Evolutionary conservation across 2,888 invertebrate species (phyloP).

Genomic region (Pollenia labialis): DNA sequence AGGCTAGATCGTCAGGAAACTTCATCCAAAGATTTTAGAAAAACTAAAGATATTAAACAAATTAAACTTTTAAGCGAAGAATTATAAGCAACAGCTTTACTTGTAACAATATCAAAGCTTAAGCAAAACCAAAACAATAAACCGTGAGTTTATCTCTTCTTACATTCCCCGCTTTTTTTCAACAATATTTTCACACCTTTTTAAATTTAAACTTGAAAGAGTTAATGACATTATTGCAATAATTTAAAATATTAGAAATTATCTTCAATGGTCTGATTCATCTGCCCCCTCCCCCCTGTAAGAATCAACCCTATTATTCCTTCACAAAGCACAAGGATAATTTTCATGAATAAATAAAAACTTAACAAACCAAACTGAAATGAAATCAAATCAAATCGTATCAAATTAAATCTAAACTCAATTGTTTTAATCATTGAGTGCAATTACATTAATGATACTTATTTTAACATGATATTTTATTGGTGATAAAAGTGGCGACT

Average conservation of each 20-base stretch:
- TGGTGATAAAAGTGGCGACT: conserved; percentile 58
- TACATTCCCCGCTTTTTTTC: too few relatives aligned
- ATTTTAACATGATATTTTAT: conserved; percentile 40
- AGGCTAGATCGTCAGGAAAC: too few relatives aligned
- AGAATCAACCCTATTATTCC: neutral
- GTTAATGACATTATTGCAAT: conserved; percentile 28
- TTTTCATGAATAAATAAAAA: conserved; percentile 71
- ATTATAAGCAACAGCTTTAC: too few relatives aligned
- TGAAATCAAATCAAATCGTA: conserved; percentile 46
- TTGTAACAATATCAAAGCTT: too few relatives aligned
- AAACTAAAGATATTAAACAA: too few relatives aligned
- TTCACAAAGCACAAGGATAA: conserved; percentile 31
- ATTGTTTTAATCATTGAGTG: conserved; percentile 69
- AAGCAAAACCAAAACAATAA: too few relatives aligned
- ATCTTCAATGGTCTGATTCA: conserved; percentile 16
- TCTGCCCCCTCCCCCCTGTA: neutral
- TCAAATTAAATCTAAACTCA: conserved; percentile 60
- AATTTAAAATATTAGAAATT: conserved; percentile 48
- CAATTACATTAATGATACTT: conserved; percentile 72
- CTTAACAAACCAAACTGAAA: conserved; percentile 51
- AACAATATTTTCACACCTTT: neutral
- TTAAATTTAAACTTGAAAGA: neutral
- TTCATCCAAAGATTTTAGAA: too few relatives aligned
- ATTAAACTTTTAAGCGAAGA: too few relatives aligned
- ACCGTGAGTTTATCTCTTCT: too few relatives aligned